phyloP scores from a whole-genome alignment of 2,113 vertebrate species.

The Malurus melanocephalus region DNA sequence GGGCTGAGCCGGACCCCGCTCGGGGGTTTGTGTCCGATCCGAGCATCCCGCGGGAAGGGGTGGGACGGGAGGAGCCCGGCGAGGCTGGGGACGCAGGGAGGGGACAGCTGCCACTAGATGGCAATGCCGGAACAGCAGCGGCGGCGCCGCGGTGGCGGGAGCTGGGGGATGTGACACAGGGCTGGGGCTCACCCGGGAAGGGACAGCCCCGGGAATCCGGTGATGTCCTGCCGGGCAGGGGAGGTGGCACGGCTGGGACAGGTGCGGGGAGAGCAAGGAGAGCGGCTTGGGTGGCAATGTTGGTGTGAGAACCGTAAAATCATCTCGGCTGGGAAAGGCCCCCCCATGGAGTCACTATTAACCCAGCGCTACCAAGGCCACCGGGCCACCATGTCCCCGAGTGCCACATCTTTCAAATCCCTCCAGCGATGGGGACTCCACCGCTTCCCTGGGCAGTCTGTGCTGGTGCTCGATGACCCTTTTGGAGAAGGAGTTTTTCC shows the following conservation, averaged over 20 bases:
- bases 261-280: fast-evolving
- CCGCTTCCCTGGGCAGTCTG: neutral
- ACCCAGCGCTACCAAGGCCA: neutral
- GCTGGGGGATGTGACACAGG: fast-evolving
- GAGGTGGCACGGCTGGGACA: too few species aligned
- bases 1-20: neutral
- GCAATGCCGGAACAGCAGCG: slow-evolving; percentile 20
- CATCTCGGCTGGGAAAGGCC: neutral
- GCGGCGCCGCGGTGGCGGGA: neutral
- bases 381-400: fast-evolving
- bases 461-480: neutral
- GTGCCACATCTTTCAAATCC: neutral
- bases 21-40: too few species aligned
- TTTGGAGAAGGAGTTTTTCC: neutral
- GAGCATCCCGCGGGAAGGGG: neutral
- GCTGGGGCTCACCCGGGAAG: neutral
- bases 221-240: fast-evolving
- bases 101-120: slow-evolving; percentile 1
- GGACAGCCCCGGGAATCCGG: neutral
- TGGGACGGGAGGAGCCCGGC: neutral
- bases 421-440: neutral
- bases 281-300: fast-evolving
- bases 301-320: fast-evolving
- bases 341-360: too few species aligned
- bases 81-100: neutral